Conservation (phyloP, 1,140 invertebrate genomes). For the Drosophila pectinifera region DNA sequence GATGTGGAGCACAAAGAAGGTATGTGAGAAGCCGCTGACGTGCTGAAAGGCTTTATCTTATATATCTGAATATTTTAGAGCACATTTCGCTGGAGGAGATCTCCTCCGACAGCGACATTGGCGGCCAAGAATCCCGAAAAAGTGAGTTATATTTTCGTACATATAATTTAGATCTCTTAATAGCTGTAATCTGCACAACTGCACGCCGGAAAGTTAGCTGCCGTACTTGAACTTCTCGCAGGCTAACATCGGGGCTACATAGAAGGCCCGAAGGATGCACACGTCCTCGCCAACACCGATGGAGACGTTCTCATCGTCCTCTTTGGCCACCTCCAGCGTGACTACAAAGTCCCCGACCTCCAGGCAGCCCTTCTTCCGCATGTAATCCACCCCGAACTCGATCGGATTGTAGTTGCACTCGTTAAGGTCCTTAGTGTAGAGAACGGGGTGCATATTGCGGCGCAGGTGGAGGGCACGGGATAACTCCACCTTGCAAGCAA, state of each 20-base stretch:
- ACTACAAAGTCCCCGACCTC: conserved; percentile 78
- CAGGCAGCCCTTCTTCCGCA: conserved; percentile 62
- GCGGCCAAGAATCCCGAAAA: conserved; percentile 48
- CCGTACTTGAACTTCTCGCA: conserved; percentile 78
- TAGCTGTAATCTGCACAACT: conserved; percentile 47
- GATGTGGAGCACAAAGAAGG: conserved; percentile 82
- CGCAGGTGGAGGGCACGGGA: conserved; percentile 62
- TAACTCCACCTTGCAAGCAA: conserved; percentile 64
- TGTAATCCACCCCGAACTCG: conserved; percentile 79
- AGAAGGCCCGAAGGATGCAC: conserved; percentile 73
- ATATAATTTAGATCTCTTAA: conserved; percentile 55
- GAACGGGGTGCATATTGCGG: conserved; percentile 63
- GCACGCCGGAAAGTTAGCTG: conserved; percentile 44
- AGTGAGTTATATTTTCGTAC: conserved; percentile 49
- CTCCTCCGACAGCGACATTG: conserved; percentile 86
- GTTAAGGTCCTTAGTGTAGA: conserved; percentile 70
- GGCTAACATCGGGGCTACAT: conserved; percentile 61
- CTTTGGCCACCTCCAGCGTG: conserved; percentile 72
- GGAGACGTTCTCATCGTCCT: conserved; percentile 65
- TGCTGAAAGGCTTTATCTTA: not conserved
- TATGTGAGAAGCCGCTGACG: not conserved
- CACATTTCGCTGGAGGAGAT: conserved; percentile 88
- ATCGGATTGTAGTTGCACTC: conserved; percentile 60
- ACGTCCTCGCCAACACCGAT: conserved; percentile 71
- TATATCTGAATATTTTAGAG: too few relatives aligned